Evolutionary conservation across 2,888 invertebrate genomes (phyloP), one percentile per base, ranked within the genome.

Genomic region (Aspidiotus destructor): DNA sequence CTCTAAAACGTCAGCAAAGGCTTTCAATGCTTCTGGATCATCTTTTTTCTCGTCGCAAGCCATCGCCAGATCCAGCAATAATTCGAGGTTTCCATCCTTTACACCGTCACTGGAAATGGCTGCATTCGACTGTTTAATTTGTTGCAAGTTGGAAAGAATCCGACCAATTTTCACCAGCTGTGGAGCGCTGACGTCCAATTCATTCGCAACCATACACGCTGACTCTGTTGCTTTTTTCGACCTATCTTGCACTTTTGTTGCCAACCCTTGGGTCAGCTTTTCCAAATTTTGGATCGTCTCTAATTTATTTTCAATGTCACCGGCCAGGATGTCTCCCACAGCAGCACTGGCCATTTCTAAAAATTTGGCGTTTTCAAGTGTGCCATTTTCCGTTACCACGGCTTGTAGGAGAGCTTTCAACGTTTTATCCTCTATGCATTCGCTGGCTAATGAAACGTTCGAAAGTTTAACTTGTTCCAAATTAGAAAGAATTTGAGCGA

Each of bases 141-240:
- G 60, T 40, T 68, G 60, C 40, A 68, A 40, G 41, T 60, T 68
- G 7, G 78, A 77, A 2, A 79, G 75, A 2, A 80, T 75, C 69
- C 78, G 79, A 7, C 78, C 79, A 76, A 79, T 76, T 73, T 79
- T 79, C 0, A 79, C 76, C 0, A 79, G 77, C 0, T 77, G 73
- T 40, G 74, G 16, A 11, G 58, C 13, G 28, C 28, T 28, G 8
- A 58, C 13, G 13, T 58, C 28, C 17, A 58, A 40, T 40, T 58
- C 28, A 58, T 28, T 58, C 8, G 58, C 58, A 11, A 58, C 58
- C 13, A 13, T 58, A 8, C 13, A 28, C 17, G 58, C 58, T 40
- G 16, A 40, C 40, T 58, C 58, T 40, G 28, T 28, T 13, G 28
- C 8, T 58, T 13, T 17, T 8, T 13, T 11, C n/a, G 48, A 11